Evolutionary conservation across 2,797 vertebrate species (phyloP), one percentile per base, ranked within the genome.

Genomic region (Eutrigla gurnardus): DNA sequence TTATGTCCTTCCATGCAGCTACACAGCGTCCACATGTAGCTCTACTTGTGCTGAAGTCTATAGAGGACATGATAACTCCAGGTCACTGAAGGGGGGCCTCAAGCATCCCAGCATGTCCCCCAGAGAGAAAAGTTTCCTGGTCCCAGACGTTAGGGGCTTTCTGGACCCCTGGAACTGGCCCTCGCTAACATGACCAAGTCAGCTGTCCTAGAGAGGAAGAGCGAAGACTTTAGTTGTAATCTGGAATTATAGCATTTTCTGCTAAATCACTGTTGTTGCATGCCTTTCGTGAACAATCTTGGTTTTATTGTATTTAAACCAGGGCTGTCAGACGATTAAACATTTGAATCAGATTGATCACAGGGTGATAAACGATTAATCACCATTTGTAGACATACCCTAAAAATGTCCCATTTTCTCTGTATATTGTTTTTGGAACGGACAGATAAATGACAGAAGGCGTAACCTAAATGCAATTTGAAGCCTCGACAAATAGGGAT

Each of bases 191-290:
- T 52, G 35, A 72, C 73, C 76, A 91, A 93, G 94, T 95, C 95
- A 95, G 93, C 94, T 95, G 89, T 94, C 90, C 94, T 95, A 78
- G 13, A 78, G 64, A 11, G 15, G n/a, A 75, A 73, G 4, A 81
- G 33, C 14, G 70, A 2, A 54, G 3, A 58, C 40, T 35, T 63
- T 3, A 15, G 39, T 17, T 64, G n/a, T 25, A 17, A 25, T 55
- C 3, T 18, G 10, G 9, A 70, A 32, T 49, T 15, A 0, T 62
- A 7, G 0, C 32, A 50, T 53, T 42, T 55, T 42, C 42, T 47
- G 39, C 18, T 35, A 11, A 65, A 70, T 15, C 7, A 49, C 11
- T 45, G n/a, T 46, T 50, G 9, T 15, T 15, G 13, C 14, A 37
- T 72, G 32, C 17, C 17, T 59, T 49, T 39, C 5, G 18, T 54